These are phyloP conservation scores for Oreochromis grahami DNA, from an alignment of 2,797 vertebrate species.

Conservation along the genomic window DNA sequence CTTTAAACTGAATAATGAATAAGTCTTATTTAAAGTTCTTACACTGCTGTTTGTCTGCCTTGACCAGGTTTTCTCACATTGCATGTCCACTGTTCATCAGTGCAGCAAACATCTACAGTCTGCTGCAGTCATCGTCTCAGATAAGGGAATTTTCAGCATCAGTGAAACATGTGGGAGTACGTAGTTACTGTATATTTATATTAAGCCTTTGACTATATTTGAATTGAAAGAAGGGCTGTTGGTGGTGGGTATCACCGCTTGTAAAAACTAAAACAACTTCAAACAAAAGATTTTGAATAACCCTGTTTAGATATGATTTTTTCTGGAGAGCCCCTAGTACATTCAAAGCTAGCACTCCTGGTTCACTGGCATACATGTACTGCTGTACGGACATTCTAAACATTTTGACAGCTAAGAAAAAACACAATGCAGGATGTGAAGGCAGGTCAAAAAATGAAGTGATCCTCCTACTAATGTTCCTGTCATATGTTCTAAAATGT, in stretches of 20 bases:
- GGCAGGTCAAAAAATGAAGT: slow-evolving; percentile 11
- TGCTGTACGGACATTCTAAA: not conserved
- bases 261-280: slow-evolving; percentile 16
- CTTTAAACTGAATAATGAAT: not conserved
- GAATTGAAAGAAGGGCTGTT: slow-evolving; percentile 31
- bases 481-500: slow-evolving; percentile 33
- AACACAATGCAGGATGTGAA: not conserved
- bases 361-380: not conserved
- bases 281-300: slow-evolving; percentile 31
- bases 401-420: slow-evolving; percentile 5
- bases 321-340: slow-evolving; percentile 41
- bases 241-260: not conserved
- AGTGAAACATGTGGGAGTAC: slow-evolving; percentile 55
- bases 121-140: slow-evolving; percentile 22
- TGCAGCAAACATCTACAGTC: slow-evolving; percentile 26
- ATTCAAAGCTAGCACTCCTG: not conserved
- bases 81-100: slow-evolving; percentile 32
- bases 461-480: not conserved
- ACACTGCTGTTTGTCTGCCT: not conserved
- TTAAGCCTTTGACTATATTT: slow-evolving; percentile 36
- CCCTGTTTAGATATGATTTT: slow-evolving; percentile 46
- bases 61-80: slow-evolving; percentile 11
- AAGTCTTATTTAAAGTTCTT: slow-evolving; percentile 35
- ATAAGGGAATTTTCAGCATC: slow-evolving; percentile 54
- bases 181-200: slow-evolving; percentile 53